Conservation (phyloP, 1,140 invertebrate genomes). For the Aricia agestis region DNA sequence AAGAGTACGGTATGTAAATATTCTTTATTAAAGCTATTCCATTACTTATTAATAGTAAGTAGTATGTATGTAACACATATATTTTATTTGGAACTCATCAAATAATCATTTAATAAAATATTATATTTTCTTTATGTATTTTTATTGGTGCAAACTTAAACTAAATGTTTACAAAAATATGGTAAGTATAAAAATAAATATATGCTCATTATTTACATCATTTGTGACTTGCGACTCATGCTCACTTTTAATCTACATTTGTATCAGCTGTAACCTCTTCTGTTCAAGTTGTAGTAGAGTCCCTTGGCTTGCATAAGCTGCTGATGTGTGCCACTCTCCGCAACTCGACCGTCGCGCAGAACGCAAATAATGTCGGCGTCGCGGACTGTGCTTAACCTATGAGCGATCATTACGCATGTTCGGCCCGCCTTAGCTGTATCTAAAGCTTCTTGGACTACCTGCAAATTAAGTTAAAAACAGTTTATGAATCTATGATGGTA, state of each 20-base stretch:
- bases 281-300: conserved; percentile 81
- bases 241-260: neutral
- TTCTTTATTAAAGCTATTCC: too few relatives aligned
- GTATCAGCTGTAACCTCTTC: conserved; percentile 37
- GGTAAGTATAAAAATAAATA: too few relatives aligned
- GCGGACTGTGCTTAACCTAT: conserved; percentile 84
- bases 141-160: neutral
- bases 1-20: neutral
- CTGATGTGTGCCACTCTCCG: conserved; percentile 88
- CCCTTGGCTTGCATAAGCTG: conserved; percentile 85
- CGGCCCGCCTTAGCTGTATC: conserved; percentile 79
- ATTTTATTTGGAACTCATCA: too few relatives aligned
- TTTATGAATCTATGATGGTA: too few relatives aligned
- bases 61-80: neutral
- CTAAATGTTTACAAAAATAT: neutral
- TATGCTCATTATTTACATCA: too few relatives aligned
- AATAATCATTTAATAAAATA: neutral
- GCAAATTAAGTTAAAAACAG: conserved; percentile 9
- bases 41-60: too few relatives aligned
- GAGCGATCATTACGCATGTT: conserved; percentile 86
- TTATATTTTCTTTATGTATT: neutral
- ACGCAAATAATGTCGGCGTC: conserved; percentile 88
- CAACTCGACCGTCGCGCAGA: conserved; percentile 84
- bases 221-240: too few relatives aligned
- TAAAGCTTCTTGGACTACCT: conserved; percentile 81